Percentiles rank a stretch among this genome's conserved stretches.
phyloP scores from a whole-genome alignment of 2,797 vertebrate species.

The Rhinichthys osculus region DNA sequence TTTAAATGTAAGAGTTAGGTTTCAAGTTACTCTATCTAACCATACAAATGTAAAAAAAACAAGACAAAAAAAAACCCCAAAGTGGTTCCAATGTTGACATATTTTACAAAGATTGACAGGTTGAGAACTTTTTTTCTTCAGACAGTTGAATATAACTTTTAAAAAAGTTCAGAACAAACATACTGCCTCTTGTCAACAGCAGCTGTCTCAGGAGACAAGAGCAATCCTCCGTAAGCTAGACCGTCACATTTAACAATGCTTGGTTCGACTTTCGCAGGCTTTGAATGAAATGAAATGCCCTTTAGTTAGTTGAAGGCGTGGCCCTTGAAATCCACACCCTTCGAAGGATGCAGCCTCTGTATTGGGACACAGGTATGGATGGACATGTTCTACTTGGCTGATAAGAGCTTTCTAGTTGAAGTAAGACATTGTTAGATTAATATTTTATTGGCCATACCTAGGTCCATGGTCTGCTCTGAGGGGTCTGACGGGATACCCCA shows the following conservation, averaged over 20 bases:
- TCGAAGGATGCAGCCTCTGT: not conserved
- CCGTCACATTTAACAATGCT: not conserved
- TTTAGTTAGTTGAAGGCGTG: not conserved
- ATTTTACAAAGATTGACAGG: too few species aligned
- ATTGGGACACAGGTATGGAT: not conserved
- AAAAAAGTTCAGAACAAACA: not conserved
- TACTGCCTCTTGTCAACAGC: too few species aligned
- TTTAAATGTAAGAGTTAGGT: too few species aligned
- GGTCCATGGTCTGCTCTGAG: conserved; percentile 94
- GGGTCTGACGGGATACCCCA: conserved; percentile 93
- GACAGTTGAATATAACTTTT: not conserved
- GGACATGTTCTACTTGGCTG: not conserved
- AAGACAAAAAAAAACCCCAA: too few species aligned
- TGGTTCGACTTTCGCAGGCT: not conserved
- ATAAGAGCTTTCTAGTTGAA: not conserved
- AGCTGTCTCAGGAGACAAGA: not conserved
- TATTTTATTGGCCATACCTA: conserved; percentile 79
- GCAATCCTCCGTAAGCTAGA: not conserved
- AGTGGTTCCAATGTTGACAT: too few species aligned
- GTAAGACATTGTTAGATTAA: not conserved
- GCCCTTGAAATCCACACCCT: not conserved
- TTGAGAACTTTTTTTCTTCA: not conserved
- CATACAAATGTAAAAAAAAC: too few species aligned
- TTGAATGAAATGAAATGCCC: too few species aligned
- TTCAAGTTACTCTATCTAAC: too few species aligned